Conservation (phyloP, 92 coral and sea anemone species). For the Porites divaricata region DNA sequence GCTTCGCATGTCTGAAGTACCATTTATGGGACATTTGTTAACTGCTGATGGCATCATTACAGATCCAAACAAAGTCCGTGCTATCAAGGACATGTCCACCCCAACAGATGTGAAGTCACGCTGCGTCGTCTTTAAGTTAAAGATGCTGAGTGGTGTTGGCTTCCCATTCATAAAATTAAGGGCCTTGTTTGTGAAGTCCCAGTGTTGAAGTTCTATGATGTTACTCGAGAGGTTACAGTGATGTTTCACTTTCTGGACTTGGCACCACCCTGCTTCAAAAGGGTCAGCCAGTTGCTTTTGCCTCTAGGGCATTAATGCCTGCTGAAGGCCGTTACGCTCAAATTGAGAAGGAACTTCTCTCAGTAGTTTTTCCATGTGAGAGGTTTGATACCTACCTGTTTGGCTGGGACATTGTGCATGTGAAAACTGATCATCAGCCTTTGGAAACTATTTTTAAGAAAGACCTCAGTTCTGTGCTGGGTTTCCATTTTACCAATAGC, state of each 20-base stretch:
- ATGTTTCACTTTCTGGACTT: conserved; percentile 40
- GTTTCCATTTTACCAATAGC: conserved; percentile 12
- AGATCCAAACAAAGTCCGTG: conserved; percentile 36
- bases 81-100: conserved; percentile 26
- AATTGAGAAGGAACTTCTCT: conserved; percentile 43
- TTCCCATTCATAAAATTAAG: conserved; percentile 38
- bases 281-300: conserved; percentile 8
- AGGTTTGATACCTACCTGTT: conserved; percentile 43
- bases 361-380: conserved; percentile 34
- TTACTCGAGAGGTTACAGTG: conserved; percentile 18
- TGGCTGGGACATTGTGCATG: conserved; percentile 43
- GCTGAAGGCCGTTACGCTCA: conserved; percentile 39
- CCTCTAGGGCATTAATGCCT: conserved; percentile 42
- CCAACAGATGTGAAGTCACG: conserved; percentile 37
- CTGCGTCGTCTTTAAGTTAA: conserved; percentile 22
- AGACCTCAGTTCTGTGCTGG: conserved; percentile 16
- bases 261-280: conserved; percentile 36
- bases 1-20: conserved; percentile 34
- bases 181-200: conserved; percentile 34
- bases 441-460: conserved; percentile 36
- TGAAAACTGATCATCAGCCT: conserved; percentile 30
- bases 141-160: conserved; percentile 54
- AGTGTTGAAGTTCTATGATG: conserved; percentile 42
- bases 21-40: conserved; percentile 27
- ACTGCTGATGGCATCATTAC: conserved; percentile 30